Evolutionary conservation across 2,888 invertebrate species (phyloP), one percentile per base, ranked within the genome.

Genomic region (Laspeyria flexula): DNA sequence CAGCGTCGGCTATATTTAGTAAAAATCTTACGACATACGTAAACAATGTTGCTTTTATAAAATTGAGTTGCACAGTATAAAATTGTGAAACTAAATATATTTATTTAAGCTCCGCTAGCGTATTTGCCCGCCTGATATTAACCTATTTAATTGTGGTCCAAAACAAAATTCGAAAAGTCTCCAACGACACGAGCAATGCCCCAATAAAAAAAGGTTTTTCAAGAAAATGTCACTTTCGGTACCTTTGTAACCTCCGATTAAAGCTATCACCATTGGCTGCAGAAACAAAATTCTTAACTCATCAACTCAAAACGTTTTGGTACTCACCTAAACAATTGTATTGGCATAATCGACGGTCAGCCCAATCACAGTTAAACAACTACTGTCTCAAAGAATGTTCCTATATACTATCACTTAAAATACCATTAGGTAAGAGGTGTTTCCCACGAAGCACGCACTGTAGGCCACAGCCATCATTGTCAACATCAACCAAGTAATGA

Each of bases 401-500:
- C 30, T 30, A 34, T n/a, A 21, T 44, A 23, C n/a, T 30, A 15
- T 38, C 33, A 51, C 52, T 49, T 42, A 42, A 48, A 57, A 35
- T 55, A 55, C 45, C 55, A 58, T 68, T 69, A 62, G 55, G 60
- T 53, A 51, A 60, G 57, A 63, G 67, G 65, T 55, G 66, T 71
- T 79, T 81, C 72, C 76, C 77, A 79, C 73, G 75, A 69, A 63
- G 44, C 47, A 59, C 50, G 57, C 65, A 63, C 55, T 51, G 55
- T 50, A 34, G 47, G 56, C n/a, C n/a, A n/a, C n/a, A n/a, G n/a
- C n/a, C n/a, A n/a, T n/a, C n/a, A n/a, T n/a, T n/a, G n/a, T 11
- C 30, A 10, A 12, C 30, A 11, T 30, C 6, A 11, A 10, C 1
- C n/a, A 10, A 10, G 7, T 11, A 30, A 11, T 12, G 11, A n/a